Percentiles rank a stretch among this genome's conserved stretches.
Conservation (phyloP, 2,113 vertebrate species). For the Globicephala melas region DNA sequence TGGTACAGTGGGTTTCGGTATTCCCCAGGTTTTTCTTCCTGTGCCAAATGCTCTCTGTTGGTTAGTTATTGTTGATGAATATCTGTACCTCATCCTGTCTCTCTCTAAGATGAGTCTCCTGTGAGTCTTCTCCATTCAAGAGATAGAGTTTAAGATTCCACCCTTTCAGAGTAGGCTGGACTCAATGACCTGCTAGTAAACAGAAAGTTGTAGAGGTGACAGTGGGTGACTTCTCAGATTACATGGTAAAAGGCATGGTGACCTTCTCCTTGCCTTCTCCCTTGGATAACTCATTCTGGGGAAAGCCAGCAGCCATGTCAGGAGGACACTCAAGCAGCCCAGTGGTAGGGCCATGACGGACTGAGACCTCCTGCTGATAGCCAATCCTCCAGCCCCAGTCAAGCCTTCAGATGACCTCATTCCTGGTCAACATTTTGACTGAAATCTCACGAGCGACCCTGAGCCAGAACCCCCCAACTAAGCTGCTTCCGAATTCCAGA, state of each 20-base stretch:
- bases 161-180: not conserved
- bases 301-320: not conserved
- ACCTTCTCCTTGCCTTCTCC: not conserved
- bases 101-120: no score
- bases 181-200: not conserved
- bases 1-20: accelerated
- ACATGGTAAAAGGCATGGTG: not conserved
- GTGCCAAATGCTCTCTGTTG: not conserved
- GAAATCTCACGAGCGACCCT: not conserved
- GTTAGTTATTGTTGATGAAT: not conserved
- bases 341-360: not conserved
- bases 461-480: not conserved
- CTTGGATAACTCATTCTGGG: not conserved
- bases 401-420: not conserved
- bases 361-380: not conserved
- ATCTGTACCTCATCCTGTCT: not conserved
- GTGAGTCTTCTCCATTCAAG: not conserved
- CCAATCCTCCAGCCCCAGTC: not conserved
- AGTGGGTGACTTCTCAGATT: not conserved
- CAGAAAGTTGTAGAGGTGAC: not conserved
- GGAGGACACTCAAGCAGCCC: not conserved
- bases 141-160: not conserved
- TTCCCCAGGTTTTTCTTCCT: not conserved
- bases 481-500: not conserved
- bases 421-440: not conserved